Conservation (phyloP, 1,140 invertebrate genomes). For the Leptinotarsa defecta region DNA sequence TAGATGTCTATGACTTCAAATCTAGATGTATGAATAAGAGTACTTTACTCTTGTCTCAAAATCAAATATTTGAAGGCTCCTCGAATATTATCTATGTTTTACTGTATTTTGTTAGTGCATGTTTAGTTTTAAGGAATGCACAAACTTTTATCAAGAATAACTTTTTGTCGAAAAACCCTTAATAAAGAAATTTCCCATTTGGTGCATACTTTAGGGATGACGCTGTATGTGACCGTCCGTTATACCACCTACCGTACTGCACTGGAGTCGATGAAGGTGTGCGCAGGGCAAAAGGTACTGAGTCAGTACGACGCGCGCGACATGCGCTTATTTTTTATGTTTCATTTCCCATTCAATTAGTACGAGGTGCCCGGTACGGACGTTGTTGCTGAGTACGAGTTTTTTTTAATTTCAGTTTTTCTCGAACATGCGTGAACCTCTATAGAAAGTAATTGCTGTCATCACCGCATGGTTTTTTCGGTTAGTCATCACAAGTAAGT, state of each 20-base stretch:
- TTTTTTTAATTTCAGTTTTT: neutral
- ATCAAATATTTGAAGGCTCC: no score
- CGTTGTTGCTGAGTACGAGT: neutral
- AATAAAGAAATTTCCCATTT: no score
- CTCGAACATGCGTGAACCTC: neutral
- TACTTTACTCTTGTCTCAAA: no score
- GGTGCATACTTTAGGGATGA: no score
- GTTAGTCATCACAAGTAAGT: constrained; percentile 1
- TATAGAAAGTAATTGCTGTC: no score
- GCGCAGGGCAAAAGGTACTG: constrained; percentile 15
- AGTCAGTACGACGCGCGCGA: constrained; percentile 7
- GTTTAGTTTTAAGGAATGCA: no score
- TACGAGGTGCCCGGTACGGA: constrained; percentile 11
- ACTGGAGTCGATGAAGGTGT: neutral
- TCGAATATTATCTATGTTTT: no score
- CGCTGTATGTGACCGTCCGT: neutral
- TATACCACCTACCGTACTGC: neutral
- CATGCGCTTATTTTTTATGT: neutral
- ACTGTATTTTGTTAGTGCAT: no score
- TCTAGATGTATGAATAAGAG: no score
- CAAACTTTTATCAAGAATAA: no score
- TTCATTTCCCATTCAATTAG: constrained; percentile 16
- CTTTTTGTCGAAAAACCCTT: no score
- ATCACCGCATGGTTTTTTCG: neutral
- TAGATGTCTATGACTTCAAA: no score